These are phyloP conservation scores for Heliornis fulica DNA, from an alignment of 2,113 vertebrate genomes.

Conservation along the genomic window DNA sequence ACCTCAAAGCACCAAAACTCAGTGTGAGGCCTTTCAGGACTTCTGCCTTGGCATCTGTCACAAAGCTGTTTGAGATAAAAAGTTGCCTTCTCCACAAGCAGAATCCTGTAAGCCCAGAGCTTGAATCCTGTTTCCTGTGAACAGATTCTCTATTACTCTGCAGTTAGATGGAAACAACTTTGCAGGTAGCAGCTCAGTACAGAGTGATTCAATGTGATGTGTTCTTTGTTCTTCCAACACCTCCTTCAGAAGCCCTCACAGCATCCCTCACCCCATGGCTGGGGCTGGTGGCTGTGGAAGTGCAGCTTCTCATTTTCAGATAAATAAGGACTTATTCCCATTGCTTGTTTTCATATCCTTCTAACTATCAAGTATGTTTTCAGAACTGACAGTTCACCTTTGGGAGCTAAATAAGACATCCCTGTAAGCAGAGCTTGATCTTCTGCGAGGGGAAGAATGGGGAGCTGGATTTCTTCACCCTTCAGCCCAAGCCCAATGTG, in stretches of 20 bases:
- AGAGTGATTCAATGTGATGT: rapidly evolving
- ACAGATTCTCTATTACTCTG: neutral
- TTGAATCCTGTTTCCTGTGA: neutral
- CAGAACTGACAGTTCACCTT: neutral
- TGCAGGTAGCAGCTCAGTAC: neutral
- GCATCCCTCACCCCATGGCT: neutral
- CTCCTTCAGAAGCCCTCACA: neutral
- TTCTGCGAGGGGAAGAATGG: neutral
- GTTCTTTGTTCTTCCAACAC: neutral
- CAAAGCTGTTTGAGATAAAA: neutral
- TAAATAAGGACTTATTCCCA: too few relatives aligned
- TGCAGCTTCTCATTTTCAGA: neutral
- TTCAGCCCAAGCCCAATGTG: too few relatives aligned
- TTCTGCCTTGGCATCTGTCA: neutral
- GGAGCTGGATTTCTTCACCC: neutral
- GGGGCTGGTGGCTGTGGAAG: neutral
- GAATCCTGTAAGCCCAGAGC: neutral
- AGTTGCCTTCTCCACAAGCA: neutral
- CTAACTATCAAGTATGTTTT: neutral
- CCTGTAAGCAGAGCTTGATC: neutral
- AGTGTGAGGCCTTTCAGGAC: neutral
- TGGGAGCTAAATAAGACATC: neutral
- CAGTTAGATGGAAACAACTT: neutral
- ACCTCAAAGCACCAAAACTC: neutral
- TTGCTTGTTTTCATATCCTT: neutral